Base-by-base conservation (phyloP, 2,888 invertebrate species). In the Acrocyrtus sp. region DNA sequence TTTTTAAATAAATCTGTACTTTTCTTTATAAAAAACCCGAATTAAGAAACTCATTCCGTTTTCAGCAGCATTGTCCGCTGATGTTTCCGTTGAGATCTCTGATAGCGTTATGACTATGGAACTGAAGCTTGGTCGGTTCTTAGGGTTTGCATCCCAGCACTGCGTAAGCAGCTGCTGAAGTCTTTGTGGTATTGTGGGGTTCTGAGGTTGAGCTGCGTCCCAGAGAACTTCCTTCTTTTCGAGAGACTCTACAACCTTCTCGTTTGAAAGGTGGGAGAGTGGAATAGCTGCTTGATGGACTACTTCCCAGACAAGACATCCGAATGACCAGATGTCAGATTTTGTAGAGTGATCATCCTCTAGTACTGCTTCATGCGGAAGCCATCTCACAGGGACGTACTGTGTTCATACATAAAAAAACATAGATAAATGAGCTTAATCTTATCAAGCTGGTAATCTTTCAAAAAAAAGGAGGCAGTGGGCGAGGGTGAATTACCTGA, bases 281-380 rank as follows among this genome's bases (percentile, higher is more conserved):
- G 94, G 94, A 80, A 93, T 83, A 80, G 91, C 91, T 15, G 91
- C 93, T 83, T 92, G 90, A 78, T 90, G 89, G 84, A 93, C 91
- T 77, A 96, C 90, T 86, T 97, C 97, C 95, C 95, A 96, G 22
- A 94, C 88, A 15, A 95, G 89, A 21, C 92, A 93, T 0, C 92
- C 95, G 83, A 92, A 96, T 80, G 96, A 91, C 86, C 95, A 97
- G 0, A 95, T 92, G 84, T 97, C 97, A 82, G 95, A 95, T 84
- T 96, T 96, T 48, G 93, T 92, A 15, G 96, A 95, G 84, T 90
- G 95, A 76, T 96, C 95, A 69, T 94, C 94, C 82, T 96, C 96
- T 78, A 92, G 87, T 0, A 95, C 91, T 1, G 95, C 95, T 84
- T 98, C 97, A 19, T 90, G 88, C 0, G 96, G 93, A 84, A 96